phyloP scores from a whole-genome alignment of 2,888 invertebrate species.

The Ptilodon capucinus region DNA sequence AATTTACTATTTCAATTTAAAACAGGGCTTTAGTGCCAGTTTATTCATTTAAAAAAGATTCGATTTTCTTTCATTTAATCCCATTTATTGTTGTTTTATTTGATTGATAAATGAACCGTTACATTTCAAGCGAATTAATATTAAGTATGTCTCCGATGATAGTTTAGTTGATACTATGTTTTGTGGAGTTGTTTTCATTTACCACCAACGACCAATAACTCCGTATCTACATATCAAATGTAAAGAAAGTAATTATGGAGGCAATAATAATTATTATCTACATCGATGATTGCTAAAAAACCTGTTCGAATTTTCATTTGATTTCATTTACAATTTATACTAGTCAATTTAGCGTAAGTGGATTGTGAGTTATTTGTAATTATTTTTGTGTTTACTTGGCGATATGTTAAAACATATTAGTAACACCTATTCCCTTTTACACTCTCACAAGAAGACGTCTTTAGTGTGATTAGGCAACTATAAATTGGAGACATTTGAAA shows the following conservation, averaged over 20 bases:
- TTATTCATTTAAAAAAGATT: background rate
- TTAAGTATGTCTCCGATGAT: conserved; percentile 34
- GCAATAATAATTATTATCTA: conserved; percentile 53
- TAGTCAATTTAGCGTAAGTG: conserved; percentile 77
- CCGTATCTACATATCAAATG: conserved; percentile 75
- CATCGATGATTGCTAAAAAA: background rate
- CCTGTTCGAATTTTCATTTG: conserved; percentile 12
- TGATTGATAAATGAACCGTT: conserved; percentile 29
- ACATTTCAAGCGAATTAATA: conserved; percentile 27
- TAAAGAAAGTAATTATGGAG: conserved; percentile 58
- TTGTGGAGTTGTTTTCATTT: conserved; percentile 29
- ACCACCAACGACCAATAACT: conserved; percentile 49
- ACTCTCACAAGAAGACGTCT: no score
- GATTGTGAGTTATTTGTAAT: conserved; percentile 37
- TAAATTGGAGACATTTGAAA: no score
- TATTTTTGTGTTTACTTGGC: conserved; percentile 7
- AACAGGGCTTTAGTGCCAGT: no score
- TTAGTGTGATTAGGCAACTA: no score
- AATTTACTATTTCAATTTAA: no score
- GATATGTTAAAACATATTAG: no score
- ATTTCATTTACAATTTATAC: conserved; percentile 38
- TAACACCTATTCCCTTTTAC: no score
- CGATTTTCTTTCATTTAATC: conserved; percentile 3
- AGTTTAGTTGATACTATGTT: conserved; percentile 22
- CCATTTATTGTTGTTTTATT: background rate